phyloP scores from a whole-genome alignment of 2,113 vertebrate genomes.

The Tachycineta bicolor region DNA sequence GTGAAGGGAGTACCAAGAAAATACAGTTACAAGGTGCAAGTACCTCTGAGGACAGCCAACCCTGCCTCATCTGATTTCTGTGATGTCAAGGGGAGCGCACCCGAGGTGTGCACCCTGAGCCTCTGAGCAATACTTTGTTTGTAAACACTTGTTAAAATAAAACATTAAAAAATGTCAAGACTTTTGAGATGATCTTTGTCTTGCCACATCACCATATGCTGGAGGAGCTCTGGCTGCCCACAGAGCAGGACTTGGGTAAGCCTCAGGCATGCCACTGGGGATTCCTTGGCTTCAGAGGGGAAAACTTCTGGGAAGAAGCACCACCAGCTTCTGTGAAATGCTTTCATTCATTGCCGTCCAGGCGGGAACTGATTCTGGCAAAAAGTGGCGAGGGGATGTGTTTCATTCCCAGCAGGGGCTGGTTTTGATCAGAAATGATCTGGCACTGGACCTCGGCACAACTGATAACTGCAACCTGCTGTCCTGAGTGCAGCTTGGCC shows the following conservation, averaged over 20 bases:
- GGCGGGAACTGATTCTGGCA: not conserved
- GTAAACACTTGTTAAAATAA: not conserved
- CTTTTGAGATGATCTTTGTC: not conserved
- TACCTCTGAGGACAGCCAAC: not conserved
- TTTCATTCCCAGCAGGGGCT: constrained; percentile 44
- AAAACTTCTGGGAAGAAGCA: constrained; percentile 22
- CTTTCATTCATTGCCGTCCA: constrained; percentile 14
- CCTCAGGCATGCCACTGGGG: not conserved
- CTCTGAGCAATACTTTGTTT: not conserved
- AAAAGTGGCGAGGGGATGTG: not conserved
- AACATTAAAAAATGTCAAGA: not conserved
- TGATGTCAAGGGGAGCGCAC: not conserved
- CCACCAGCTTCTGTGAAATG: constrained; percentile 3
- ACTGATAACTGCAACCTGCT: not conserved
- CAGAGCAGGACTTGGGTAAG: not conserved
- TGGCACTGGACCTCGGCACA: not conserved
- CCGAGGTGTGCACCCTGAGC: not conserved
- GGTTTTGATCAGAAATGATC: constrained; percentile 47
- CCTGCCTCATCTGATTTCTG: not conserved
- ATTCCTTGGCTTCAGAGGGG: not conserved
- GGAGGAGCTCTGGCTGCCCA: not conserved
- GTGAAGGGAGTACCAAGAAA: not conserved
- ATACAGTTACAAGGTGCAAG: not conserved
- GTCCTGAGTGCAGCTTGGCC: not conserved
- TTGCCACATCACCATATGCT: not conserved